phyloP scores from a whole-genome alignment of 2,113 vertebrate genomes.

The Trachemys scripta region DNA sequence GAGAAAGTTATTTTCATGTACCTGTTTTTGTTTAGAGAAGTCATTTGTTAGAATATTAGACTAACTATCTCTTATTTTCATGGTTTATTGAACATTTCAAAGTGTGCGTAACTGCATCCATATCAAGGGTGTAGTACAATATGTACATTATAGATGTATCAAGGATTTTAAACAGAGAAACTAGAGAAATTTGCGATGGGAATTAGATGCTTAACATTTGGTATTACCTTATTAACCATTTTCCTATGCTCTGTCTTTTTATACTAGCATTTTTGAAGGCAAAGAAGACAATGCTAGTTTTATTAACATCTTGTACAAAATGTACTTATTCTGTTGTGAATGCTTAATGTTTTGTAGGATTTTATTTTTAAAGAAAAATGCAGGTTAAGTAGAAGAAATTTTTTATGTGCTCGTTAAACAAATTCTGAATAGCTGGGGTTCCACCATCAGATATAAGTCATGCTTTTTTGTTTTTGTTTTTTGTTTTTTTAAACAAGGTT shows the following conservation, averaged over 20 bases:
- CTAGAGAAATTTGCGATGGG: not conserved
- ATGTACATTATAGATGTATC: no score
- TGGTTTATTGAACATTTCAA: no score
- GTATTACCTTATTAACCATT: not conserved
- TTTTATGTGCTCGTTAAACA: not conserved
- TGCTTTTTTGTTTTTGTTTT: no score
- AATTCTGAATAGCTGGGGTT: not conserved
- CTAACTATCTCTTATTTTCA: no score
- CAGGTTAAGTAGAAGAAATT: not conserved
- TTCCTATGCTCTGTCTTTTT: not conserved
- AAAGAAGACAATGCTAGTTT: not conserved
- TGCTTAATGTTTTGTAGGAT: not conserved
- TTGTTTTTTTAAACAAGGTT: not conserved
- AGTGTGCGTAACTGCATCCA: no score
- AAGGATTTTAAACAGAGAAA: not conserved
- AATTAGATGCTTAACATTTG: not conserved
- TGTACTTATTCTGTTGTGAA: not conserved
- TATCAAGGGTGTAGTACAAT: no score
- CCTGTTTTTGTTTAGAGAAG: not conserved
- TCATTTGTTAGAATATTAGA: not conserved
- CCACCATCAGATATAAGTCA: not conserved
- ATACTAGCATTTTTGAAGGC: not conserved
- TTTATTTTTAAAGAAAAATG: not conserved
- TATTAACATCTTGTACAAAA: not conserved
- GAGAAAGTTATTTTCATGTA: not conserved